These are phyloP conservation scores for Botia almorhae DNA, from an alignment of 2,797 vertebrate genomes.

Conservation along the genomic window DNA sequence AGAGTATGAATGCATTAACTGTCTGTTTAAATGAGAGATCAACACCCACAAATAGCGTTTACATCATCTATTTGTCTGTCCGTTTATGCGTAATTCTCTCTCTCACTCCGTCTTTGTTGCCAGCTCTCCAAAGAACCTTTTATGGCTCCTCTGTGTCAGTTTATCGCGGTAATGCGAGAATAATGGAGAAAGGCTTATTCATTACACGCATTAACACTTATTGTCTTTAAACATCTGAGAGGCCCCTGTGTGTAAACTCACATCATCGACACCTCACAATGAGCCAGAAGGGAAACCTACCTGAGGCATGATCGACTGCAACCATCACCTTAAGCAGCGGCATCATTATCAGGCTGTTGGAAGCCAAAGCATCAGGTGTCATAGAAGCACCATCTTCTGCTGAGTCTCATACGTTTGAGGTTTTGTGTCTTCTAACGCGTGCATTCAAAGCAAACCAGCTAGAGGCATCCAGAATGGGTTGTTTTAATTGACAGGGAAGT, in stretches of 20 bases:
- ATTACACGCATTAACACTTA: slow-evolving; percentile 13
- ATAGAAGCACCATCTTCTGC: background rate
- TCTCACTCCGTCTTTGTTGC: background rate
- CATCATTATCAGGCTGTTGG: background rate
- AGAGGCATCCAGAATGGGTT: background rate
- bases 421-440: slow-evolving; percentile 20
- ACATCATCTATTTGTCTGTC: background rate
- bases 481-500: slow-evolving; percentile 15
- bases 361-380: slow-evolving; percentile 21
- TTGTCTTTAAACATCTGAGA: slow-evolving; percentile 13
- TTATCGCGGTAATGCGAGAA: slow-evolving; percentile 19
- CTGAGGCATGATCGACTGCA: background rate
- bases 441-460: slow-evolving; percentile 23
- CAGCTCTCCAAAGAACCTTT: slow-evolving; percentile 27
- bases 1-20: background rate
- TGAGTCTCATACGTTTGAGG: slow-evolving; percentile 2
- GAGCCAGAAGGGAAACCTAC: slow-evolving; percentile 23
- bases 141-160: slow-evolving; percentile 29
- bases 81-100: background rate
- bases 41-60: slow-evolving; percentile 15
- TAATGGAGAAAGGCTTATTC: slow-evolving; percentile 26
- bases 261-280: background rate
- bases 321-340: background rate
- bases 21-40: slow-evolving; percentile 1
- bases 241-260: background rate